These are phyloP conservation scores for Meloidogyne chitwoodi DNA, from an alignment of 1,140 invertebrate genomes.

Conservation along the genomic window DNA sequence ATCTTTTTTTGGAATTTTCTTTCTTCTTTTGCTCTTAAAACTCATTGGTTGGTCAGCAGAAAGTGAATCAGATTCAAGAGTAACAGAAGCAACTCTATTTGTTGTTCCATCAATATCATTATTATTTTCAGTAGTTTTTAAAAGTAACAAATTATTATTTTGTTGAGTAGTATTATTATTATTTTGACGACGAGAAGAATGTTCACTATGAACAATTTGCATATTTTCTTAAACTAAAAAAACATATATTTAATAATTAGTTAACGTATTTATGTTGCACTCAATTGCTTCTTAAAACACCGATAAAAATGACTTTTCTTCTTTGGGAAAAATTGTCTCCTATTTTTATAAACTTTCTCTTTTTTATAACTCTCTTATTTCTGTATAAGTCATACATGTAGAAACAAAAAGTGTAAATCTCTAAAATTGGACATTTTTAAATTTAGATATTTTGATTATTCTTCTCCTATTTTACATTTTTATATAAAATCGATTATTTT, in stretches of 20 bases:
- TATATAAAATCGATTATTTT: background rate
- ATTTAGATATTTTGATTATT: background rate
- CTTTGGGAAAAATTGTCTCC: too few relatives aligned
- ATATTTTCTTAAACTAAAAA: too few relatives aligned
- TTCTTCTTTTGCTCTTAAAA: conserved; percentile 21
- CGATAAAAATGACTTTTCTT: too few relatives aligned
- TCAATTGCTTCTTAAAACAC: too few relatives aligned
- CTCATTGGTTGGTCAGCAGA: conserved; percentile 13
- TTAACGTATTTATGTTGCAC: too few relatives aligned
- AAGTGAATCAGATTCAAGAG: conserved; percentile 23
- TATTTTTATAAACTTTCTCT: too few relatives aligned
- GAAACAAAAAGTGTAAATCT: background rate
- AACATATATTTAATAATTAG: too few relatives aligned
- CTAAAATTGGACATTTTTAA: background rate
- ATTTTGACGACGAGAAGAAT: conserved; percentile 5
- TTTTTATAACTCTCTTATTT: too few relatives aligned
- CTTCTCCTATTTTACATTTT: background rate
- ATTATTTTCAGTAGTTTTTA: conserved; percentile 1
- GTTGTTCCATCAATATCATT: conserved; percentile 27
- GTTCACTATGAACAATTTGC: background rate
- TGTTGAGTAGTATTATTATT: too few relatives aligned
- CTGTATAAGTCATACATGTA: background rate
- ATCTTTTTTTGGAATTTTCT: conserved; percentile 10
- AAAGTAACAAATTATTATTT: background rate
- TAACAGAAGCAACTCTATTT: conserved; percentile 25